Percentiles rank a stretch among this genome's conserved stretches.
Evolutionary conservation across 2,113 vertebrate genomes (phyloP).

Genomic region (Passer domesticus): DNA sequence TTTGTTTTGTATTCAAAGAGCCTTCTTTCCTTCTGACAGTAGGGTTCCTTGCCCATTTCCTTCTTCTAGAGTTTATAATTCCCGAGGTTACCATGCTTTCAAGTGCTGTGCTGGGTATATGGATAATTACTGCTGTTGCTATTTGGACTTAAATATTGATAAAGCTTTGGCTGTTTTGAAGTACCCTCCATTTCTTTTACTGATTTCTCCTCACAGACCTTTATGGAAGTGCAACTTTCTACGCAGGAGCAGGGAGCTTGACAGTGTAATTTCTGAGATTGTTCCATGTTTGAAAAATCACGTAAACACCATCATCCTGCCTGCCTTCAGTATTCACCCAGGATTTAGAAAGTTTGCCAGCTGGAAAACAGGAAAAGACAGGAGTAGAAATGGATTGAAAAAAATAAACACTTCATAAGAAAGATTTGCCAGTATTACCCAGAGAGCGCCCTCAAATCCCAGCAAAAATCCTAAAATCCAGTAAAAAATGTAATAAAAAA

Average conservation of each 20-base stretch:
- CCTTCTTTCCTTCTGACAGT: not conserved
- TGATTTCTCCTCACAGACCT: not conserved
- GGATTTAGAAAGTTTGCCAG: constrained; percentile 27
- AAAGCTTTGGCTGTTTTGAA: constrained; percentile 12
- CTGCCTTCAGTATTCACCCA: not conserved
- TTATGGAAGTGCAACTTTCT: not conserved
- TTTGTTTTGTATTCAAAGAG: constrained; percentile 4
- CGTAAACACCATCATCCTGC: fast-evolving
- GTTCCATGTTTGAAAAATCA: constrained; percentile 4
- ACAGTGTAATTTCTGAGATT: constrained; percentile 1
- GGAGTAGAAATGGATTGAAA: constrained; percentile 4
- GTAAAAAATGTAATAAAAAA: not conserved
- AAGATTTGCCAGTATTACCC: not conserved
- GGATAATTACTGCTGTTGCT: constrained; percentile 48
- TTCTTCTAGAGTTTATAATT: constrained; percentile 34
- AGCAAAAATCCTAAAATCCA: not conserved
- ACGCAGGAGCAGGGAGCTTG: not conserved
- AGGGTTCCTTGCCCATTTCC: not conserved
- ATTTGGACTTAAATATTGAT: not conserved
- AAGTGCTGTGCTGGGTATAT: not conserved
- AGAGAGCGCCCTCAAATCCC: not conserved
- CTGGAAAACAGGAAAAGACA: constrained; percentile 40
- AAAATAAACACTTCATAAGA: not conserved
- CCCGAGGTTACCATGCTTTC: not conserved
- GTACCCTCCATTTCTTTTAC: not conserved